Conservation (phyloP, 1,140 invertebrate species). For the Lordiphosa mommai region DNA sequence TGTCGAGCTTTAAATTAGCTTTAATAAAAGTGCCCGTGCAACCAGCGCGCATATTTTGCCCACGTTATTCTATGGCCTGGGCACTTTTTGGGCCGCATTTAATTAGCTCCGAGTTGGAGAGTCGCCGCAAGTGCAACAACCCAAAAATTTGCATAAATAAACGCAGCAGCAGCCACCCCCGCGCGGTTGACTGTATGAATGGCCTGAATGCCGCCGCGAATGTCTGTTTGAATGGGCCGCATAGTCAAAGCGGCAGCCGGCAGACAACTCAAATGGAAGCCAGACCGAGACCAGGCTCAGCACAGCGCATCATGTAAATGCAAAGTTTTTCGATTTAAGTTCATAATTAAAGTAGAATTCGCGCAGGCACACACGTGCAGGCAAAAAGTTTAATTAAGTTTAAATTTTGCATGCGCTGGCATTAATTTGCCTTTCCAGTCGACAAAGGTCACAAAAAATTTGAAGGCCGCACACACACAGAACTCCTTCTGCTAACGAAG, state of each 20-base stretch:
- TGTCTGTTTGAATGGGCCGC: conserved; percentile 55
- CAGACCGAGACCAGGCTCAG: conserved; percentile 2
- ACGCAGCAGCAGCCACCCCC: conserved; percentile 11
- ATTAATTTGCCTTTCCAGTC: conserved; percentile 45
- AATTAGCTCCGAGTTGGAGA: conserved; percentile 51
- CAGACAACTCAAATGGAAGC: conserved; percentile 12
- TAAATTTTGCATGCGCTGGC: conserved; percentile 52
- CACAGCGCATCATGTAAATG: conserved; percentile 32
- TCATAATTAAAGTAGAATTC: conserved; percentile 72
- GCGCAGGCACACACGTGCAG: conserved; percentile 3
- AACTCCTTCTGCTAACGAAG: conserved; percentile 6
- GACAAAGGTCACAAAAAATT: conserved; percentile 48
- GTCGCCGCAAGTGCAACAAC: conserved; percentile 67
- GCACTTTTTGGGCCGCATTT: conserved; percentile 53
- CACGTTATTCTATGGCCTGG: conserved; percentile 47
- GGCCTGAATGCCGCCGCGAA: conserved; percentile 42
- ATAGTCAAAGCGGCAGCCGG: conserved; percentile 41
- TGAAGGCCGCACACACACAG: conserved; percentile 10
- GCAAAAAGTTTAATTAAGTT: conserved; percentile 69
- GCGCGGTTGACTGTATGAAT: conserved; percentile 36
- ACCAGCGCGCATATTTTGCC: conserved; percentile 6
- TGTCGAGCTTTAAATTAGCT: conserved; percentile 59
- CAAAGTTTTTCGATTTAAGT: conserved; percentile 78
- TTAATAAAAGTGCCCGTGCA: conserved; percentile 40
- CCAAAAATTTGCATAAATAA: conserved; percentile 65